Conservation (phyloP, 1,140 invertebrate species). For the Ctenoplectra terminalis region DNA sequence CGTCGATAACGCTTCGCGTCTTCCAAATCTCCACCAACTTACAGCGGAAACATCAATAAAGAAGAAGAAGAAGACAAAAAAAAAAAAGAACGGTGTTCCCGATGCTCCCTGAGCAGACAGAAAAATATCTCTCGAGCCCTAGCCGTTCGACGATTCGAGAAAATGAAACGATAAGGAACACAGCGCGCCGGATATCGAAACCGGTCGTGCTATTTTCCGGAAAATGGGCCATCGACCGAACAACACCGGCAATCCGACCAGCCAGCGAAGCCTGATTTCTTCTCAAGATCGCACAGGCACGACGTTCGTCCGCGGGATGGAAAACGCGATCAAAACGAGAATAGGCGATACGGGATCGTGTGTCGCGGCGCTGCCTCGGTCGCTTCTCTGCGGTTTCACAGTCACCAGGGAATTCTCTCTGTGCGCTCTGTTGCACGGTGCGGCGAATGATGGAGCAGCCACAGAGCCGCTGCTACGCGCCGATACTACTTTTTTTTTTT, state of each 20-base stretch:
- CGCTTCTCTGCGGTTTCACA: background rate
- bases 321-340: conserved; percentile 24
- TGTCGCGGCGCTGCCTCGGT: background rate
- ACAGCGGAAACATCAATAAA: conserved; percentile 7
- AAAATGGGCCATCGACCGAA: conserved; percentile 20
- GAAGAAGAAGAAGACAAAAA: too few species aligned
- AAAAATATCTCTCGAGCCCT: conserved; percentile 1
- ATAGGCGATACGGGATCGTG: background rate
- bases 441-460: background rate
- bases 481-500: background rate
- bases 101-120: background rate
- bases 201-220: conserved; percentile 8
- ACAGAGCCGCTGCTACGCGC: background rate
- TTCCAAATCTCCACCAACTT: background rate
- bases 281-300: conserved; percentile 12
- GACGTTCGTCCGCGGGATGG: conserved; percentile 12
- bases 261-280: conserved; percentile 15
- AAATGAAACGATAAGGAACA: conserved; percentile 38
- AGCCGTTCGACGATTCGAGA: conserved; percentile 1
- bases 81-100: background rate
- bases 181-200: conserved; percentile 4
- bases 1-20: background rate
- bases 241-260: background rate
- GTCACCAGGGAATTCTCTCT: background rate
- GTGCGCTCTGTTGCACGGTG: background rate